Base-by-base conservation (phyloP, 2,113 vertebrate species). In the Stictonetta naevosa region DNA sequence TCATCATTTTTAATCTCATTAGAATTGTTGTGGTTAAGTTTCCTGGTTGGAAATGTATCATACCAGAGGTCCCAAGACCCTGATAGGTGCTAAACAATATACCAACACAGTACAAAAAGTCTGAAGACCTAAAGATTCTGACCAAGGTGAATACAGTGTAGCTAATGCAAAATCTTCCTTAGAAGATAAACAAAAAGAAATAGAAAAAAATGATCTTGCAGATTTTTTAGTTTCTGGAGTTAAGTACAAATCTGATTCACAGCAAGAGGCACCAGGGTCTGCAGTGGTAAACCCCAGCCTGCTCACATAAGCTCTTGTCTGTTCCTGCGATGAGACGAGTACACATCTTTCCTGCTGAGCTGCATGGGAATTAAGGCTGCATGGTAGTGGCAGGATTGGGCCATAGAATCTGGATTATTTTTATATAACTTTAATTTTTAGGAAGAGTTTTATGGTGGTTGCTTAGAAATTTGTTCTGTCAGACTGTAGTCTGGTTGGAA, bases 401-500 rank as follows among this genome's bases (percentile, higher is more conserved):
- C 66, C 1, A 11, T 34, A 53, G 31, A 46, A 33, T 46, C 64
- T 52, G 46, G 5, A 8, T 42, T 14, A 40, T 84, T 42, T 60
- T 22, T 1, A 46, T 18, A 10, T 34, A 8, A 11, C 21, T 58
- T 34, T n/a, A 12, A 12, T 15, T 62, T 63, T 28, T 79, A 25
- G 5, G 8, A 89, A 46, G 60, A 66, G 36, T 79, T 92, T 87
- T 73, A 33, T 0, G 14, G 34, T 6, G 79, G 26, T 33, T 50
- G 19, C 62, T 89, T 42, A 55, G 79, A 92, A 95, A 83, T 60
- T 77, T 90, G 60, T 67, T 96, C 50, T 83, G 73, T 53, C 60
- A 77, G 83, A 67, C 36, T 66, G 79, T 74, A 89, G 91, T 36
- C 88, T 71, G 59, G 64, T 69, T 94, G 83, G 83, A 94, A 96